Percentiles rank a stretch among this genome's conserved stretches.
phyloP scores from a whole-genome alignment of 2,888 invertebrate genomes.

The Amphipoea oculea region DNA sequence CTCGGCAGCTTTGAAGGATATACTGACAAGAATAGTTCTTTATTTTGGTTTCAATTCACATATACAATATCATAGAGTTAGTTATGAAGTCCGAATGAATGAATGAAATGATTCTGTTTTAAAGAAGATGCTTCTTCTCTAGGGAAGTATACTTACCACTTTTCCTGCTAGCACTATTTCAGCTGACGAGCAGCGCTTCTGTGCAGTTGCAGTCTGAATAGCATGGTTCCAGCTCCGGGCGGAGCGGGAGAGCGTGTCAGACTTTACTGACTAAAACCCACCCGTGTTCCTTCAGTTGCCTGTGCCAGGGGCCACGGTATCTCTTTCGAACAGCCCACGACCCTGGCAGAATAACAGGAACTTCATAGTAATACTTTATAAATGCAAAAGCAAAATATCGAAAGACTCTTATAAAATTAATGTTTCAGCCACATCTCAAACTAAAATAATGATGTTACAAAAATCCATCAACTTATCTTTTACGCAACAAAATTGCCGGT shows the following conservation, averaged over 20 bases:
- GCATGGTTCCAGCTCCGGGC: background rate
- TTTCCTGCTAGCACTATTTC: background rate
- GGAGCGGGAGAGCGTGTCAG: no score
- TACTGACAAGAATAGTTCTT: background rate
- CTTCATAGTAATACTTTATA: background rate
- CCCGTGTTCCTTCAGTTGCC: no score
- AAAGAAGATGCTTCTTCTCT: background rate
- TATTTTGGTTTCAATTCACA: background rate
- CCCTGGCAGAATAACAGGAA: background rate
- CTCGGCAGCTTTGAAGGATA: background rate
- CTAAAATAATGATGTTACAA: background rate
- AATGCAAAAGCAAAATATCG: background rate
- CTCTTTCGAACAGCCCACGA: no score
- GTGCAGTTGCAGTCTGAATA: background rate
- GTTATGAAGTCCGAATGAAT: background rate
- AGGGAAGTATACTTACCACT: no score
- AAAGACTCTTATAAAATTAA: background rate
- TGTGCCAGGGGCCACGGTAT: no score
- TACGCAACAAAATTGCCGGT: constrained; percentile 19
- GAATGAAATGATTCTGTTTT: background rate
- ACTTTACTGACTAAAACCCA: no score
- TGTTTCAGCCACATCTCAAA: background rate
- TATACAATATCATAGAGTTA: background rate
- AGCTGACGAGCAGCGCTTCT: background rate
- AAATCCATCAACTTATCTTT: constrained; percentile 21